phyloP scores from a whole-genome alignment of 2,113 vertebrate species.

The Pomatostomus ruficeps region DNA sequence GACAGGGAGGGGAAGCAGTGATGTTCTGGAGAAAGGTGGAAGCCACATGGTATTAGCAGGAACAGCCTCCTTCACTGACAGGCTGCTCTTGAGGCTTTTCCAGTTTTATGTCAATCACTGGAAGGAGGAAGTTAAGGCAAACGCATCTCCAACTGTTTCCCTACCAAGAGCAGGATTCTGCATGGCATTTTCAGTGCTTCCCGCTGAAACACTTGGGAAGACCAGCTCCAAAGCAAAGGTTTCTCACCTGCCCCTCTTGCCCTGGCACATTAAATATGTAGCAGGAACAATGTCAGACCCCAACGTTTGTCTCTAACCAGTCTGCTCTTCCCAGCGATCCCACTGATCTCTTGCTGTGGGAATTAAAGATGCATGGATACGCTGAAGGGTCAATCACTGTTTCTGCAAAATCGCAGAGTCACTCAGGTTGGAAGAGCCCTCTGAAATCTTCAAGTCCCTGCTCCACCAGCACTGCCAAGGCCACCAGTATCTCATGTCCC shows the following conservation, averaged over 20 bases:
- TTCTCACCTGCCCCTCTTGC: not conserved
- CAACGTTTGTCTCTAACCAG: too few relatives aligned
- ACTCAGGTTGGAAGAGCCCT: fast-evolving
- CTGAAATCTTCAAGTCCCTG: not conserved
- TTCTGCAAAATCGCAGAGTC: not conserved
- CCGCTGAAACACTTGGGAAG: not conserved
- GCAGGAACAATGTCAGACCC: fast-evolving
- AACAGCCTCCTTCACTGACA: slow-evolving; percentile 91
- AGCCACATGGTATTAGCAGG: slow-evolving; percentile 83
- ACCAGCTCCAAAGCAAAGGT: not conserved
- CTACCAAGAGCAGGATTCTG: not conserved
- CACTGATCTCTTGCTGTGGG: not conserved
- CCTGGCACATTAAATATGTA: not conserved
- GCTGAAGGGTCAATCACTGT: fast-evolving
- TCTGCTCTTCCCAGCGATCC: not conserved
- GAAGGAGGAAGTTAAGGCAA: slow-evolving; percentile 76
- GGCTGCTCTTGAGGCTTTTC: slow-evolving; percentile 93
- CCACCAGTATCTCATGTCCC: not conserved
- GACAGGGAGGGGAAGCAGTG: slow-evolving; percentile 69
- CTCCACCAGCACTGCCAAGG: not conserved
- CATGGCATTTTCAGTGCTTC: fast-evolving
- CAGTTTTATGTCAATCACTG: slow-evolving; percentile 99
- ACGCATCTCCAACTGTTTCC: not conserved
- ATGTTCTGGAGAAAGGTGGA: slow-evolving; percentile 65
- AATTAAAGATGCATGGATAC: not conserved